phyloP scores from a whole-genome alignment of 2,797 vertebrate genomes.

The Neopelma chrysocephalum region DNA sequence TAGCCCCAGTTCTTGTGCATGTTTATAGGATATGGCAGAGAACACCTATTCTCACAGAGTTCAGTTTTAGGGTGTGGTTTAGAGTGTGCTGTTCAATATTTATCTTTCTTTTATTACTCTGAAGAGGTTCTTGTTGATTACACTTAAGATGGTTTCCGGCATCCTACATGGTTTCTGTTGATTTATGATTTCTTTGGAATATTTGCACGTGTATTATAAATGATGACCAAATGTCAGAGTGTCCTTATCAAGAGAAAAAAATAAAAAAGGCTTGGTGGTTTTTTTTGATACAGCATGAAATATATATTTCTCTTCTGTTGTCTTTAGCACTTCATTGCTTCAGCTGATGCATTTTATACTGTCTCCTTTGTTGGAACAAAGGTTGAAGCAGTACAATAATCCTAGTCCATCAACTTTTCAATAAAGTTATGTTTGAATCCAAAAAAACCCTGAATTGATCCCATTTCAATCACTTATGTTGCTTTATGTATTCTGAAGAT shows the following conservation, averaged over 20 bases:
- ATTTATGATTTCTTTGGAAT: not conserved
- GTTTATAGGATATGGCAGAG: not conserved
- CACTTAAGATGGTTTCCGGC: not conserved
- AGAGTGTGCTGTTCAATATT: not conserved
- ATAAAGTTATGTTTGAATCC: not conserved
- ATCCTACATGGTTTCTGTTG: not conserved
- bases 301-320: not conserved
- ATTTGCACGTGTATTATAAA: not conserved
- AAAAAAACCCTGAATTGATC: accelerated
- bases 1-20: not conserved
- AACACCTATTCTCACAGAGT: not conserved
- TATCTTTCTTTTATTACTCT: not conserved
- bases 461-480: not conserved
- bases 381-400: not conserved
- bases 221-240: not conserved
- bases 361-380: not conserved
- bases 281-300: not conserved
- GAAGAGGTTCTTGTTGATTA: not conserved
- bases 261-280: not conserved
- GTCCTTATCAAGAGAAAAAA: not conserved
- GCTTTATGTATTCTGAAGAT: not conserved
- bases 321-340: not conserved
- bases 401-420: not conserved
- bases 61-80: not conserved
- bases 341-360: not conserved